Base-by-base conservation (phyloP, 2,797 vertebrate species). In the Darevskia nairensis region DNA sequence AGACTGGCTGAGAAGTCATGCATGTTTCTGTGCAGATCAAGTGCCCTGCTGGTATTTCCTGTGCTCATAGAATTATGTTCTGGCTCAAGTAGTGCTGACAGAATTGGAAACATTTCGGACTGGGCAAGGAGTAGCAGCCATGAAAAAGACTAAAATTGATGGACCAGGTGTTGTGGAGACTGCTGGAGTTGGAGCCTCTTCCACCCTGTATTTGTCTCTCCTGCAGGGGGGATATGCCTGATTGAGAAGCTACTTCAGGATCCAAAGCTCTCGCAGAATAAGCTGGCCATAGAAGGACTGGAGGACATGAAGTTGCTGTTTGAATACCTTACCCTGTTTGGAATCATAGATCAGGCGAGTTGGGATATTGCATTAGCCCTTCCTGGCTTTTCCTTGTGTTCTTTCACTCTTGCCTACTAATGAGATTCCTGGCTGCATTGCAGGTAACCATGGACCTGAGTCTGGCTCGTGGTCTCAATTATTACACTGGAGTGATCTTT, bases 401-500 rank as follows among this genome's bases (percentile, higher is more conserved):
- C 6, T 3, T n/a, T 0, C 0, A 39, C 25, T 44, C 1, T 1
- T 41, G 0, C 1, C 2, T 9, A 0, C 50, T 88, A 89, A 92
- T 0, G 3, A 41, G n/a, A 19, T 32, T 79, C 1, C 13, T 25
- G 29, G 74, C 8, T 90, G 83, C 32, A 1, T 85, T 6, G 2
- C 92, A 97, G 97, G 92, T 97, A 82, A 96, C 97, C 89, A 99
- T 99, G 3, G 98, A 99, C 95, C 96, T 99, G 86, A 99, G 98
- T 93, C 97, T 99, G 93, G 98, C 99, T 0, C 98, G 99, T 6
- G 99, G 99, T 9, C 97, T 99, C 91, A 98, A 99, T 94, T 99
- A 99, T 89, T 99, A 99, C 93, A 99, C 98, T 0, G 99, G 99
- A 0, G 95, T 98, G 89, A 99, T 99, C 93, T 99, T 98, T 32